Percentiles rank a stretch among this genome's conserved stretches.
Conservation (phyloP, 2,113 vertebrate species). For the Acanthisitta chloris region DNA sequence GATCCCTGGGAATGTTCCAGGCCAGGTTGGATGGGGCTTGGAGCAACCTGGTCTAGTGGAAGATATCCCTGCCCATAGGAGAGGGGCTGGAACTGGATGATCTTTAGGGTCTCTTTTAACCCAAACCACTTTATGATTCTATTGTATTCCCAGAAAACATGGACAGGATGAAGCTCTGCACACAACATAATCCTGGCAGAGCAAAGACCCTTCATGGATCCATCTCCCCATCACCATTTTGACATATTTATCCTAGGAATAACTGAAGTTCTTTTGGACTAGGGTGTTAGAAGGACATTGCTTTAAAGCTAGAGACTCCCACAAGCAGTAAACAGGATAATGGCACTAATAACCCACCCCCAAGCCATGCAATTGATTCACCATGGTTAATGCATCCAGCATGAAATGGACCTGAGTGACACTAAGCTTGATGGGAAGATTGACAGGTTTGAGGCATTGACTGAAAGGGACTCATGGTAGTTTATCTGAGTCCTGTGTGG, state of each 20-base stretch:
- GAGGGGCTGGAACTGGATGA: neutral
- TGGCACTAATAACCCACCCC: neutral
- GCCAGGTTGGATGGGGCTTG: rapidly evolving
- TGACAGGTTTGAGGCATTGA: neutral
- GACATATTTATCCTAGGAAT: neutral
- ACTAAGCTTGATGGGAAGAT: neutral
- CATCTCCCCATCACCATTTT: neutral
- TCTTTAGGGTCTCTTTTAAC: neutral
- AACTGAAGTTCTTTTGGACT: neutral
- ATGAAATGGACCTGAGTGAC: neutral
- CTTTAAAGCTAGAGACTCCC: neutral
- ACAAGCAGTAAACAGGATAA: conserved; percentile 35
- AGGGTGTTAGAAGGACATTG: neutral
- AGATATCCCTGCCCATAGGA: neutral
- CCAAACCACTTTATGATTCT: neutral
- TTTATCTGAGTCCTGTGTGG: neutral
- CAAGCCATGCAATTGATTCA: conserved; percentile 27
- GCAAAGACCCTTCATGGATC: neutral
- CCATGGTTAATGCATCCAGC: neutral
- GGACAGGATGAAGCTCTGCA: neutral
- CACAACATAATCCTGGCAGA: neutral
- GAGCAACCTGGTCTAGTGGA: neutral
- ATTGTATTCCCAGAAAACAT: neutral
- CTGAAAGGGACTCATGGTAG: neutral
- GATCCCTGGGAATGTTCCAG: neutral